phyloP scores from a whole-genome alignment of 1,140 invertebrate species.

The Drosophila sulfurigaster region DNA sequence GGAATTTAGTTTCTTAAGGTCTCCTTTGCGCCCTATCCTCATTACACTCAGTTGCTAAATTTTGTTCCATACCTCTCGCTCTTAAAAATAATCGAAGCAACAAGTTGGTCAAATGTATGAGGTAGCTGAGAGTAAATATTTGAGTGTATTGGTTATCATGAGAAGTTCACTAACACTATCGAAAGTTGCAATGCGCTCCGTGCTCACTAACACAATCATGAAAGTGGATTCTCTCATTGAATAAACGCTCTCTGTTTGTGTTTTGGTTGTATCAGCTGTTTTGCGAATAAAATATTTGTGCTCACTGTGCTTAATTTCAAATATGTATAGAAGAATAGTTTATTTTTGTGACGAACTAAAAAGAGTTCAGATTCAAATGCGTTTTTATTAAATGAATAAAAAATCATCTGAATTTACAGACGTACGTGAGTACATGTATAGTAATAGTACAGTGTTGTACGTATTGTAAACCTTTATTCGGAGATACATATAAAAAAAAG shows the following conservation, averaged over 20 bases:
- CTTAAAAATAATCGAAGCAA: background rate
- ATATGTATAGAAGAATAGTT: background rate
- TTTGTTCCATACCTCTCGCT: background rate
- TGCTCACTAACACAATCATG: background rate
- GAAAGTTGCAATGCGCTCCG: background rate
- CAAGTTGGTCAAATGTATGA: background rate
- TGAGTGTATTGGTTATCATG: background rate
- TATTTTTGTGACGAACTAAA: background rate
- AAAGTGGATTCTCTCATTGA: background rate
- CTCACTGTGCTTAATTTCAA: background rate
- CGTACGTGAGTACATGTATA: background rate
- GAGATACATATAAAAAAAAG: background rate
- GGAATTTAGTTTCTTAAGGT: background rate
- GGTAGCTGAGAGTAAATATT: background rate
- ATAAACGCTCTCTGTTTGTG: constrained; percentile 3
- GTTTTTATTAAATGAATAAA: background rate
- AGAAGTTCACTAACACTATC: background rate
- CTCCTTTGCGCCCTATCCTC: background rate
- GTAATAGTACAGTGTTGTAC: background rate
- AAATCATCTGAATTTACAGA: background rate
- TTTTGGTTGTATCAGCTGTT: constrained; percentile 16
- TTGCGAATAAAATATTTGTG: background rate
- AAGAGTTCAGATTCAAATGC: background rate
- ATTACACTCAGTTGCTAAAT: background rate
- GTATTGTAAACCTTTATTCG: background rate